Evolutionary conservation across 2,113 vertebrate genomes (phyloP).

Genomic region (Dermatemys mawii): DNA sequence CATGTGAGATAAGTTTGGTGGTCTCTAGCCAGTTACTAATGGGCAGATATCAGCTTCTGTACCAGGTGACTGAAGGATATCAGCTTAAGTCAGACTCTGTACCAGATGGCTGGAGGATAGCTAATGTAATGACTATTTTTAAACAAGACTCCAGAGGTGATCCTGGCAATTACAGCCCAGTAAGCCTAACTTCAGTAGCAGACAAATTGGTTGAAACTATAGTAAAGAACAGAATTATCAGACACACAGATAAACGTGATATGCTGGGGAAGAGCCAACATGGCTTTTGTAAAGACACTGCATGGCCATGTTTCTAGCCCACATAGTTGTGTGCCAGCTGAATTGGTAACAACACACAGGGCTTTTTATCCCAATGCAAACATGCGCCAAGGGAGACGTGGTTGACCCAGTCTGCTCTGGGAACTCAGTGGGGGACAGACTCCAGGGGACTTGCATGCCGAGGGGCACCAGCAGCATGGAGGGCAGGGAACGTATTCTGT

Average conservation of each 20-base stretch:
- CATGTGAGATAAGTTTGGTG: not conserved
- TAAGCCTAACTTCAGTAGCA: not conserved
- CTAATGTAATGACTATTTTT: not conserved
- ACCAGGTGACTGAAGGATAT: not conserved
- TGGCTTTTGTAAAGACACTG: not conserved
- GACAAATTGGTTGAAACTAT: not conserved
- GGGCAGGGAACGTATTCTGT: not conserved
- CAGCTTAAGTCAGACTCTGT: not conserved
- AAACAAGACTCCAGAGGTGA: not conserved
- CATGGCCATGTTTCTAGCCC: not conserved
- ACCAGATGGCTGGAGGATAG: not conserved
- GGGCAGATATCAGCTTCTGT: not conserved
- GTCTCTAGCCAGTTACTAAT: not conserved
- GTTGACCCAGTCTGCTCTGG: no score
- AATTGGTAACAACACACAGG: not conserved
- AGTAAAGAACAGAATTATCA: not conserved
- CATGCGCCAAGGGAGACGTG: rapidly evolving
- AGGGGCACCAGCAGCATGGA: not conserved
- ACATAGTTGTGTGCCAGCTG: not conserved
- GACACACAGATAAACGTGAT: not conserved
- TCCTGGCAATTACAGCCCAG: not conserved
- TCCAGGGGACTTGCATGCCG: not conserved
- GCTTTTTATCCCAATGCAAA: not conserved
- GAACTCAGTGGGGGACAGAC: not conserved
- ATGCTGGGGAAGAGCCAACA: not conserved